Evolutionary conservation across 2,888 invertebrate species (phyloP).

Genomic region (Acrocera orbiculus): DNA sequence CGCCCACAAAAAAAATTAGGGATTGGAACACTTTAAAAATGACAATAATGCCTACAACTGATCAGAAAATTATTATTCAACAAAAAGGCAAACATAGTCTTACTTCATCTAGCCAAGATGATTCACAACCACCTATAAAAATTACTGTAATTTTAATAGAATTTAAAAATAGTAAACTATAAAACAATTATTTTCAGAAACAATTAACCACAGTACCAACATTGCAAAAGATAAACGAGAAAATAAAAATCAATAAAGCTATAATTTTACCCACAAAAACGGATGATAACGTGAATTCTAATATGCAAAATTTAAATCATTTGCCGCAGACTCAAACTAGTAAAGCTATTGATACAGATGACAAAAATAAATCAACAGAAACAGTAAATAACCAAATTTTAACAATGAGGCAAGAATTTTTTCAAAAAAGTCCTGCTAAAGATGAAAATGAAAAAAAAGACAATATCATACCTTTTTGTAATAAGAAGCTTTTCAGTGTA

Average conservation of each 20-base stretch:
- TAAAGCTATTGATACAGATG: no score
- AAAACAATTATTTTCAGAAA: no score
- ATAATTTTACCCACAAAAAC: not conserved
- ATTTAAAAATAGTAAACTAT: no score
- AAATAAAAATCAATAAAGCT: constrained; percentile 5
- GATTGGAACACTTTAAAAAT: constrained; percentile 13
- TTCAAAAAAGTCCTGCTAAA: constrained; percentile 3
- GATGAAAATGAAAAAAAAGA: not conserved
- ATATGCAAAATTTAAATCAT: constrained; percentile 1
- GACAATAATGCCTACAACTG: constrained; percentile 13
- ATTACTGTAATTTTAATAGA: no score
- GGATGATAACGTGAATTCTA: constrained; percentile 1
- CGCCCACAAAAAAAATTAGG: not conserved
- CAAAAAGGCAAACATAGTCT: no score
- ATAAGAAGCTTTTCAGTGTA: constrained; percentile 14
- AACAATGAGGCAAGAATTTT: constrained; percentile 1
- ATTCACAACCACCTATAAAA: no score
- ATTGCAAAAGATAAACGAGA: constrained; percentile 16
- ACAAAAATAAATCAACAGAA: no score
- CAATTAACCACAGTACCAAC: constrained; percentile 17
- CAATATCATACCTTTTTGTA: not conserved
- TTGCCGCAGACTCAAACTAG: no score
- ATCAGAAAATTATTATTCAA: no score
- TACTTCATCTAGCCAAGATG: no score
- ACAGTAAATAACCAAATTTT: constrained; percentile 1